Percentiles rank a stretch among this genome's conserved stretches.
These are phyloP conservation scores for Fabriciana adippe DNA, from an alignment of 2,888 invertebrate species.

Conservation along the genomic window DNA sequence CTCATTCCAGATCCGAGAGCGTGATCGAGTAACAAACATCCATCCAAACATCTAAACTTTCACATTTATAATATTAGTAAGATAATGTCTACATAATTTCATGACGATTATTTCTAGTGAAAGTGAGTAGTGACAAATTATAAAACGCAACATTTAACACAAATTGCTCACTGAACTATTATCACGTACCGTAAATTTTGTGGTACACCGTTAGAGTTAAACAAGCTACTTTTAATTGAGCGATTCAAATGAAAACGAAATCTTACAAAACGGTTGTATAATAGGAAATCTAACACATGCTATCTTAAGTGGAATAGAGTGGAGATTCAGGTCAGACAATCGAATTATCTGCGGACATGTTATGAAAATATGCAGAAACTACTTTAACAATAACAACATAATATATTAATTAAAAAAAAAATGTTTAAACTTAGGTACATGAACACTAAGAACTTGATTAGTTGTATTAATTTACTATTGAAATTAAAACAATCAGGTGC, in stretches of 20 bases:
- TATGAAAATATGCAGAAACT: not conserved
- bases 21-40: no score
- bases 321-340: conserved; percentile 30
- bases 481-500: no score
- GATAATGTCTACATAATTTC: not conserved
- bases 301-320: conserved; percentile 21
- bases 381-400: not conserved
- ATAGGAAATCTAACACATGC: conserved; percentile 37
- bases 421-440: no score
- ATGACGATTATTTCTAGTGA: conserved; percentile 27
- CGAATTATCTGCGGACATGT: conserved; percentile 20
- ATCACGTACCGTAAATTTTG: conserved; percentile 51
- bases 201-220: conserved; percentile 33
- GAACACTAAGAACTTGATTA: no score
- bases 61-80: no score
- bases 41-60: no score
- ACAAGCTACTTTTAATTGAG: conserved; percentile 35
- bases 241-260: conserved; percentile 40
- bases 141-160: conserved; percentile 32
- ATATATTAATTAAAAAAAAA: no score
- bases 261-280: conserved; percentile 35
- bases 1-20: no score
- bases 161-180: conserved; percentile 43
- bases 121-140: conserved; percentile 30
- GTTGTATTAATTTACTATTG: no score